Conservation (phyloP, 2,888 invertebrate species). For the Amblyjoppa proteus region DNA sequence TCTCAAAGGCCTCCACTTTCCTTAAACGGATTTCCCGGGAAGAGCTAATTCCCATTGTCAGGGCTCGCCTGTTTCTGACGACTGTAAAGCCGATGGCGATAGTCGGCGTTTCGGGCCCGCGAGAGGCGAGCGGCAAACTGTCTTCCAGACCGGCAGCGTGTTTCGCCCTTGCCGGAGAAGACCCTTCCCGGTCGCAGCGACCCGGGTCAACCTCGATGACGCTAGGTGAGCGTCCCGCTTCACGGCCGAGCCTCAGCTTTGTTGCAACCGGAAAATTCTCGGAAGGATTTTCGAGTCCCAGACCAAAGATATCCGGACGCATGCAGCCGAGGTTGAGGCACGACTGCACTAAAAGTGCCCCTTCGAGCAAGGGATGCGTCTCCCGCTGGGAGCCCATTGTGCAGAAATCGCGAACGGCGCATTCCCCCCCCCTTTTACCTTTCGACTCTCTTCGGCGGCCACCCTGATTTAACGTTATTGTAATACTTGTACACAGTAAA, state of each 20-base stretch:
- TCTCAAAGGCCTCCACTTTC: conserved; percentile 65
- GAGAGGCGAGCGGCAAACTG: background rate
- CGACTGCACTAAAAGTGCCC: conserved; percentile 21
- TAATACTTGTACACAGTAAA: conserved; percentile 4
- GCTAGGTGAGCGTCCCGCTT: conserved; percentile 3
- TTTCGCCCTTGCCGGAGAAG: conserved; percentile 2
- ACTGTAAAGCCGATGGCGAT: conserved; percentile 20
- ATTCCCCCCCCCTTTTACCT: conserved; percentile 53
- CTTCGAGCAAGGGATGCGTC: conserved; percentile 53
- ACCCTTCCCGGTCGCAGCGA: conserved; percentile 14
- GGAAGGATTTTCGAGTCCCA: conserved; percentile 80
- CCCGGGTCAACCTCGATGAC: background rate
- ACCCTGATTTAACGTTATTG: conserved; percentile 48
- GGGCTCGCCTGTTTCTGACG: conserved; percentile 32
- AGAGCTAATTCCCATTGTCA: conserved; percentile 81
- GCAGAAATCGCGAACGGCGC: conserved; percentile 60
- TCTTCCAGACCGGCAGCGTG: background rate
- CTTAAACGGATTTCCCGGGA: conserved; percentile 81
- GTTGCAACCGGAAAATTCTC: conserved; percentile 78
- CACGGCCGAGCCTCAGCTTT: conserved; percentile 46
- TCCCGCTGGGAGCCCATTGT: conserved; percentile 78
- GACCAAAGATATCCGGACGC: conserved; percentile 50
- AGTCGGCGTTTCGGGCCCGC: conserved; percentile 3
- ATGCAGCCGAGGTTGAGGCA: conserved; percentile 5
- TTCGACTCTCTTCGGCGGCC: conserved; percentile 59